A percentile compares a stretch with the other conserved stretches of the same genome.
Conservation (phyloP, 2,888 invertebrate genomes). For the Lasioglossum figueresi region DNA sequence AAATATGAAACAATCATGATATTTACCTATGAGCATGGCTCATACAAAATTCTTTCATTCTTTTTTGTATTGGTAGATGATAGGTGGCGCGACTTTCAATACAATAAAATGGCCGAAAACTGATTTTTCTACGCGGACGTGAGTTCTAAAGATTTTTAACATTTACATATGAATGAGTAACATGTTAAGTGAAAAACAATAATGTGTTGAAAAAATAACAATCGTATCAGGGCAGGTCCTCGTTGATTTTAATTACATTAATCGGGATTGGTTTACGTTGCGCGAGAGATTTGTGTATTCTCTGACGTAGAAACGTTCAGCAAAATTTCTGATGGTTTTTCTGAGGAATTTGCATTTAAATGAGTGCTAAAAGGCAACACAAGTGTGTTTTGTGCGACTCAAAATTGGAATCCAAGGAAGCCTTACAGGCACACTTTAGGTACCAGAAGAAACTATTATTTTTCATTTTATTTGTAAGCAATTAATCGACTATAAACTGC, state of each 20-base stretch:
- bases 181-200: slow-evolving; percentile 9
- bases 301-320: slow-evolving; percentile 39
- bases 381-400: slow-evolving; percentile 87
- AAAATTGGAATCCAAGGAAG: slow-evolving; percentile 86
- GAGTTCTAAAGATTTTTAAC: slow-evolving; percentile 49
- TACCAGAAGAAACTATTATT: slow-evolving; percentile 72
- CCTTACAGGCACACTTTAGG: slow-evolving; percentile 88
- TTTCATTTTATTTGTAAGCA: slow-evolving; percentile 44
- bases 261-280: slow-evolving; percentile 1
- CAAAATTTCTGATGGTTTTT: slow-evolving; percentile 59
- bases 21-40: neutral
- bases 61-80: slow-evolving; percentile 32
- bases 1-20: neutral
- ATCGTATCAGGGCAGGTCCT: slow-evolving; percentile 26
- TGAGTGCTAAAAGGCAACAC: slow-evolving; percentile 75
- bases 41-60: slow-evolving; percentile 10
- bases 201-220: slow-evolving; percentile 31
- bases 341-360: slow-evolving; percentile 59
- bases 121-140: slow-evolving; percentile 68
- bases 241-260: slow-evolving; percentile 27
- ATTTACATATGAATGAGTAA: slow-evolving; percentile 21
- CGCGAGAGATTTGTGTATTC: slow-evolving; percentile 27
- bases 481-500: slow-evolving; percentile 21
- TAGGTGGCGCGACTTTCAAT: slow-evolving; percentile 69
- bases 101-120: slow-evolving; percentile 73